phyloP scores from a whole-genome alignment of 1,140 invertebrate species.

The Sinonovacula constricta region DNA sequence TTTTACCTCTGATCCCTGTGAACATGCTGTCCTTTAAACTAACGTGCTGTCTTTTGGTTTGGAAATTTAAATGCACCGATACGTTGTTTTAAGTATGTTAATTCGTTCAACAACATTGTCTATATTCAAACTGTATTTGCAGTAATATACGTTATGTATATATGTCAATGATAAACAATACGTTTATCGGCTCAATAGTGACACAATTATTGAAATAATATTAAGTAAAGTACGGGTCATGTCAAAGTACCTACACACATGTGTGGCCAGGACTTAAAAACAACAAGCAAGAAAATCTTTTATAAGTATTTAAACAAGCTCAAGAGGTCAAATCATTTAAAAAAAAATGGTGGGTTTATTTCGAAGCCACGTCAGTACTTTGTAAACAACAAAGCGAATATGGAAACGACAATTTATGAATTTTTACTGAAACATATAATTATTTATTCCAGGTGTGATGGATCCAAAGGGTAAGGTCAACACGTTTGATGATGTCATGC shows the following conservation, averaged over 20 bases:
- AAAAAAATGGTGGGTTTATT: background rate
- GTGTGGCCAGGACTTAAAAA: background rate
- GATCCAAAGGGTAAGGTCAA: constrained; percentile 65
- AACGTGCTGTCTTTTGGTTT: no score
- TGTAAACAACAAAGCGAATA: background rate
- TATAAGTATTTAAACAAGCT: background rate
- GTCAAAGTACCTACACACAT: background rate
- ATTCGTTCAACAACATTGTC: no score
- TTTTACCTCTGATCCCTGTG: no score
- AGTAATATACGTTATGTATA: no score
- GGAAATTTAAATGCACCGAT: no score
- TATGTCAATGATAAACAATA: no score
- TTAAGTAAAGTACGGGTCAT: background rate
- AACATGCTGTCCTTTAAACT: no score
- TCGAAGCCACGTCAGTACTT: background rate
- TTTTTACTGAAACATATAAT: background rate
- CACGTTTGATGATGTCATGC: constrained; percentile 84
- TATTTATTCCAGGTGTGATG: constrained; percentile 31
- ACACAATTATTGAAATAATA: background rate
- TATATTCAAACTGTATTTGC: no score
- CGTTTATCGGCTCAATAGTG: constrained; percentile 19
- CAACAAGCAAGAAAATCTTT: background rate
- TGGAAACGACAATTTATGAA: background rate
- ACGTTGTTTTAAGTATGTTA: no score
- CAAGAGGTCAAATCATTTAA: background rate